These are phyloP conservation scores for Cichlasoma orientale DNA, from an alignment of 2,797 vertebrate species.

Conservation along the genomic window DNA sequence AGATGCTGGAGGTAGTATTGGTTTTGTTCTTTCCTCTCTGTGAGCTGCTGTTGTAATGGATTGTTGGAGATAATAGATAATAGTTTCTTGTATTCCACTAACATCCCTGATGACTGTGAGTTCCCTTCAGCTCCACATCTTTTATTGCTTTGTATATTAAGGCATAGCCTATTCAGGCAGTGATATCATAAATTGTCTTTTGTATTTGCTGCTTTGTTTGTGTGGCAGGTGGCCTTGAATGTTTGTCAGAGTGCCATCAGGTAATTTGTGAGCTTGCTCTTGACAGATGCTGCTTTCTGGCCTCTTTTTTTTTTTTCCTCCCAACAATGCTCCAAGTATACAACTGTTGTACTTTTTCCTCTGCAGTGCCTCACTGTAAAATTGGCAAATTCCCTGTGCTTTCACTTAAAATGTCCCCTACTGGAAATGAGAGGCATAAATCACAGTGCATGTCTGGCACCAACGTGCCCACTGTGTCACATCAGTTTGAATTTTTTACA, in stretches of 20 bases:
- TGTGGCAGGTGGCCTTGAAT: conserved; percentile 6
- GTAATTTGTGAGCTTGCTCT: conserved; percentile 34
- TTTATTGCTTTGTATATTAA: conserved; percentile 53
- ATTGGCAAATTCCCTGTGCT: conserved; percentile 62
- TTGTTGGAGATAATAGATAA: background rate
- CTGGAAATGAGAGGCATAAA: conserved; percentile 76
- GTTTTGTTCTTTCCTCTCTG: background rate
- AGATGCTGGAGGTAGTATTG: background rate
- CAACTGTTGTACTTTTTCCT: conserved; percentile 42
- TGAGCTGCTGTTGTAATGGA: background rate
- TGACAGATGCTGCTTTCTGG: conserved; percentile 42
- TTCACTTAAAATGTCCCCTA: conserved; percentile 71
- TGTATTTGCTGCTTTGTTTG: conserved; percentile 41
- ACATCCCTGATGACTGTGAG: conserved; percentile 78
- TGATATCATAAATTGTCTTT: conserved; percentile 30
- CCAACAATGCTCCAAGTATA: conserved; percentile 31
- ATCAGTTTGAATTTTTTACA: conserved; percentile 79
- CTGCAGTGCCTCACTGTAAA: conserved; percentile 50
- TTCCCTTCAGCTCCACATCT: conserved; percentile 66
- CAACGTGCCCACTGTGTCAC: conserved; percentile 73
- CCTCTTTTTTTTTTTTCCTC: conserved; percentile 18
- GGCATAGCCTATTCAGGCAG: conserved; percentile 27
- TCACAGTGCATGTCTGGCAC: conserved; percentile 62
- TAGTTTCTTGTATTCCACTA: conserved; percentile 79
- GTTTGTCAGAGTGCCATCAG: conserved; percentile 1